Evolutionary conservation across 2,888 invertebrate species (phyloP).

Genomic region (Argynnis bischoffii): DNA sequence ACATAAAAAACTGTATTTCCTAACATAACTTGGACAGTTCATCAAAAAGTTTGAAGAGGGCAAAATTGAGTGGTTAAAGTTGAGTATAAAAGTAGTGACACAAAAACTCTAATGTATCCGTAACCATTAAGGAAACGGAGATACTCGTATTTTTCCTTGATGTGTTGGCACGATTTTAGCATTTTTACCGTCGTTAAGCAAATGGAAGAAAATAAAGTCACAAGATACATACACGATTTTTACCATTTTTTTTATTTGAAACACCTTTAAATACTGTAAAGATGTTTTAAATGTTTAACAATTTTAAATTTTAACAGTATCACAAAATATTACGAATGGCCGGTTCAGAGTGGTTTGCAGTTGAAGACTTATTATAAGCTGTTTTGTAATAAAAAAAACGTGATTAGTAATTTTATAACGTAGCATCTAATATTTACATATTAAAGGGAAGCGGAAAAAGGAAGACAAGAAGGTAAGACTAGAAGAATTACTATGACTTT

Average conservation of each 20-base stretch:
- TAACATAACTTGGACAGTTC: background rate
- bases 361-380: too few species aligned
- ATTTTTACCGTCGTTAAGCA: slow-evolving; percentile 21
- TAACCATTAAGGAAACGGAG: slow-evolving; percentile 32
- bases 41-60: slow-evolving; percentile 10
- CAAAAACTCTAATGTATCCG: slow-evolving; percentile 33
- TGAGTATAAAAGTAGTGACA: slow-evolving; percentile 21
- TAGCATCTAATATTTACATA: too few species aligned
- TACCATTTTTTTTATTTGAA: background rate
- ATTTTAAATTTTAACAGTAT: too few species aligned
- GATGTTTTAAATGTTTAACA: too few species aligned
- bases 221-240: background rate
- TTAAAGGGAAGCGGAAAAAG: too few species aligned
- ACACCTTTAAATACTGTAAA: too few species aligned
- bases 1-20: slow-evolving; percentile 1
- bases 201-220: slow-evolving; percentile 6
- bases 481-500: too few species aligned
- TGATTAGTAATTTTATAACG: too few species aligned
- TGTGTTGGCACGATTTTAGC: slow-evolving; percentile 35
- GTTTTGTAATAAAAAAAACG: too few species aligned
- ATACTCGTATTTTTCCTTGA: slow-evolving; percentile 30
- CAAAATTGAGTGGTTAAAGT: slow-evolving; percentile 13
- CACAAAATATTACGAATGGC: too few species aligned
- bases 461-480: too few species aligned
- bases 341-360: too few species aligned